These are phyloP conservation scores for human DNA, from an alignment of 2,113 vertebrate species.

Conservation along the genomic window GRCh38 chrY:19051501-19052000, in stretches of 20 bases:
- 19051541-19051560: no score
- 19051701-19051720: not conserved
- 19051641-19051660: not conserved
- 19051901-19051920: not conserved
- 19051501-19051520: no score
- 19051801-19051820: accelerated
- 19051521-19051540: no score
- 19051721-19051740: not conserved
- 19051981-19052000: not conserved
- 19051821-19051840: not conserved
- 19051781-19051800: not conserved
- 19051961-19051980: not conserved
- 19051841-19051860: not conserved
- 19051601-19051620: not conserved
- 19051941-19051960: not conserved
- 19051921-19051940: not conserved
- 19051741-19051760: not conserved
- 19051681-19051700: not conserved
- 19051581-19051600: not conserved
- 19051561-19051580: not conserved
- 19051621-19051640: not conserved
- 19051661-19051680: not conserved
- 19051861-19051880: not conserved
- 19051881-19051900: not conserved
- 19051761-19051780: not conserved